phyloP scores from a whole-genome alignment of 2,797 vertebrate genomes.

The Mus spretus region DNA sequence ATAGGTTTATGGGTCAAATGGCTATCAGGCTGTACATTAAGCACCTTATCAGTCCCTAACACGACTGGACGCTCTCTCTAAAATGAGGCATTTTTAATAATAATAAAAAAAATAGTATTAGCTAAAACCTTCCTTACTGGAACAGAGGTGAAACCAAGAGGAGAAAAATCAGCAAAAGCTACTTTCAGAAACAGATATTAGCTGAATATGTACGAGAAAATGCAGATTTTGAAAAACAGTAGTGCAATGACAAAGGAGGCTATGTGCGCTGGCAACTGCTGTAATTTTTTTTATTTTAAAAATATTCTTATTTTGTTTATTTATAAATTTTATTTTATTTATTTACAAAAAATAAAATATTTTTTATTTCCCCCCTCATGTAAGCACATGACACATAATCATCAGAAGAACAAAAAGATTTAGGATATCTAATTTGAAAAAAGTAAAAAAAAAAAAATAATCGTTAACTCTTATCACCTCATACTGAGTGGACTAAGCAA shows the following conservation, averaged over 20 bases:
- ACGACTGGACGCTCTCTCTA: not conserved
- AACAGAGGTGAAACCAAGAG: slow-evolving; percentile 45
- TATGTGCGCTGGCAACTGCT: not conserved
- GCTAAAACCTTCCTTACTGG: not conserved
- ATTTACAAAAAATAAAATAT: not conserved
- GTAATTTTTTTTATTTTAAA: not conserved
- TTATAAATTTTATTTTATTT: too few relatives aligned
- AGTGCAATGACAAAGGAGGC: not conserved
- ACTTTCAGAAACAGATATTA: not conserved
- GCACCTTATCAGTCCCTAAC: slow-evolving; percentile 3
- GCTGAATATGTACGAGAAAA: not conserved
- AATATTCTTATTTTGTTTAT: not conserved
- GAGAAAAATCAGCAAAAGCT: not conserved
- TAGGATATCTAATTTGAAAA: slow-evolving; percentile 11
- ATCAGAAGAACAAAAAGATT: not conserved
- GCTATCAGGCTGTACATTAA: not conserved
- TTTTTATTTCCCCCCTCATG: not conserved
- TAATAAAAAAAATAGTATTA: not conserved
- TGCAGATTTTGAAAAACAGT: not conserved
- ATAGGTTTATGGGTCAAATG: not conserved
- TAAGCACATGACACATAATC: not conserved
- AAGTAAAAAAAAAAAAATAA: not conserved
- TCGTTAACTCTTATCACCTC: not conserved
- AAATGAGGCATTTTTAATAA: not conserved
- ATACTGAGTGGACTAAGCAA: not conserved